Conservation (phyloP, 2,113 vertebrate species). For the Rallus limicola region DNA sequence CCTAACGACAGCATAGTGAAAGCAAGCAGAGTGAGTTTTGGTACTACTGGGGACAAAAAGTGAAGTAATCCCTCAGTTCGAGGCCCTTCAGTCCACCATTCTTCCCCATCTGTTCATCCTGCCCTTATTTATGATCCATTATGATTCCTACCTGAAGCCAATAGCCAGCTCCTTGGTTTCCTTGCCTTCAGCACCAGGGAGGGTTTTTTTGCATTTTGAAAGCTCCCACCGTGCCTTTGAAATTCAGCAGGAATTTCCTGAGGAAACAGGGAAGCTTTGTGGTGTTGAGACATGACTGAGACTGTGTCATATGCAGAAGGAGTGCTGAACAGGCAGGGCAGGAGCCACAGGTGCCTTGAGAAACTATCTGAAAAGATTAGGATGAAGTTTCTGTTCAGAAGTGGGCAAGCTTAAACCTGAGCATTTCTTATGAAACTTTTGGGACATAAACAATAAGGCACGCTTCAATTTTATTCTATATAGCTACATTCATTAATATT, state of each 20-base stretch:
- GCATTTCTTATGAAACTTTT: constrained; percentile 23
- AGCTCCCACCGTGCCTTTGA: not conserved
- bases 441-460: not conserved
- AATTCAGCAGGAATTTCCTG: not conserved
- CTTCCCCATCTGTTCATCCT: not conserved
- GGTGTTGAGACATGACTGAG: not conserved
- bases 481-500: not conserved
- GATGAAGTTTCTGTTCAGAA: not conserved
- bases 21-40: rapidly evolving
- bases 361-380: not conserved
- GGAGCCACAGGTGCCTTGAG: not conserved
- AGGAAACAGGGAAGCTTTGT: not conserved
- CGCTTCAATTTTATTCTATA: not conserved
- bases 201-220: not conserved
- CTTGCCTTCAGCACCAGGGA: not conserved
- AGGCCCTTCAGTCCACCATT: rapidly evolving
- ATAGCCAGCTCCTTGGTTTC: not conserved
- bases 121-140: not conserved
- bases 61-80: not conserved
- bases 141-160: not conserved
- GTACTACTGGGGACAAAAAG: not conserved
- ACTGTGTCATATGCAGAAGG: not conserved
- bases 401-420: constrained; percentile 1
- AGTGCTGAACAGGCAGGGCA: not conserved
- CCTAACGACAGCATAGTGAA: not conserved